phyloP scores from a whole-genome alignment of 2,888 invertebrate species.

The Nomada goodeniana region DNA sequence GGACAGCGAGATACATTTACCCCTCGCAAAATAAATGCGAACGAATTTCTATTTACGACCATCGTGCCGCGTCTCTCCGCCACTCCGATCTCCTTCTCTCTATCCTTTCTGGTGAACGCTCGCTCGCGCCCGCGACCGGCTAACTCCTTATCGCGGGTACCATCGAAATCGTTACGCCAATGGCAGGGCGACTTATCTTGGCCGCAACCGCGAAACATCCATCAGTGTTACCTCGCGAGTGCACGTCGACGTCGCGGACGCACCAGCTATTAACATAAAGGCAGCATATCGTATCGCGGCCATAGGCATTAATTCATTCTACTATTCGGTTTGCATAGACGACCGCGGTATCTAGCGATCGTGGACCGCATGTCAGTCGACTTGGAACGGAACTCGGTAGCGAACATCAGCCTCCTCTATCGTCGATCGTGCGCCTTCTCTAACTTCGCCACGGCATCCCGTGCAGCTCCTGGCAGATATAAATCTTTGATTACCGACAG shows the following conservation, averaged over 20 bases:
- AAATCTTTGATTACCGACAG: conserved; percentile 72
- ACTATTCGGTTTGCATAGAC: conserved; percentile 61
- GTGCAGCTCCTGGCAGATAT: conserved; percentile 59
- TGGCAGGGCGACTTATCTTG: conserved; percentile 59
- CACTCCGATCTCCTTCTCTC: not conserved
- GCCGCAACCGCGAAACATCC: conserved; percentile 54
- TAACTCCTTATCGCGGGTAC: conserved; percentile 45
- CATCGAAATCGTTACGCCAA: conserved; percentile 55
- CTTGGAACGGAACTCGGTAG: conserved; percentile 68
- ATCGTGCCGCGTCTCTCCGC: conserved; percentile 21
- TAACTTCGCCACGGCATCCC: conserved; percentile 44
- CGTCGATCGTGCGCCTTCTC: conserved; percentile 60
- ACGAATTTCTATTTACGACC: conserved; percentile 48
- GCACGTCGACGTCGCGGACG: conserved; percentile 36
- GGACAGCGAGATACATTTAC: conserved; percentile 35
- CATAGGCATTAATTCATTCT: conserved; percentile 67
- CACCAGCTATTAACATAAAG: conserved; percentile 69
- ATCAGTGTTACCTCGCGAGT: conserved; percentile 54
- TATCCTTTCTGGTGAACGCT: conserved; percentile 8
- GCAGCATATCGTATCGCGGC: conserved; percentile 59
- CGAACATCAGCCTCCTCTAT: conserved; percentile 52
- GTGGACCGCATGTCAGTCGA: conserved; percentile 45
- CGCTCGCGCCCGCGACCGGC: conserved; percentile 1
- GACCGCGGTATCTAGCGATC: conserved; percentile 62
- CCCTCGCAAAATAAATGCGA: conserved; percentile 26